phyloP scores from a whole-genome alignment of 2,113 vertebrate genomes.

The Psettodes erumei region DNA sequence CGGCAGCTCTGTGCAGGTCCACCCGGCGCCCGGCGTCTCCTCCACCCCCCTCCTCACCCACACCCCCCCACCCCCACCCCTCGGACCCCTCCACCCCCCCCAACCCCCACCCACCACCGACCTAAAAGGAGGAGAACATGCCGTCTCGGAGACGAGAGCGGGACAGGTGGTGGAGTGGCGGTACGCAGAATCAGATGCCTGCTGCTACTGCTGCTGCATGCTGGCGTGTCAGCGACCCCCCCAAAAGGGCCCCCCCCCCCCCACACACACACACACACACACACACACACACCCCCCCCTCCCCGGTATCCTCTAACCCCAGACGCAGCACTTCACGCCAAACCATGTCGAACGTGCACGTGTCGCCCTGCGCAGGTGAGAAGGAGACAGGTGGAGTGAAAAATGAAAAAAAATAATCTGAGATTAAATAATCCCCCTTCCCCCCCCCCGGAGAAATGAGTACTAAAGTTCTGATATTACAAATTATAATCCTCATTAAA shows the following conservation, averaged over 20 bases:
- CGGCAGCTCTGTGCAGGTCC: constrained; percentile 42
- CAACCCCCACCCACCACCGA: constrained; percentile 62
- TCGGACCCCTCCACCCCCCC: constrained; percentile 59
- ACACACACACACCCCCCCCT: too few relatives aligned
- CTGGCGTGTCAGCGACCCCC: constrained; percentile 61
- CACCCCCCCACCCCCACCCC: constrained; percentile 43
- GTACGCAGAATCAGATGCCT: constrained; percentile 74
- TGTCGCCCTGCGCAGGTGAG: constrained; percentile 7
- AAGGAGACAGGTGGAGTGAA: constrained; percentile 1
- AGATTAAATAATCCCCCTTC: too few relatives aligned
- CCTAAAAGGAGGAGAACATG: constrained; percentile 89
- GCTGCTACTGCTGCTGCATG: constrained; percentile 35
- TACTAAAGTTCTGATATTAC: too few relatives aligned
- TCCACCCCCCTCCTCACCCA: background rate
- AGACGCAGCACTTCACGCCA: constrained; percentile 74
- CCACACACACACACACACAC: too few relatives aligned
- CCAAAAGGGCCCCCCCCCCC: too few relatives aligned
- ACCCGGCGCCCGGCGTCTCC: too few relatives aligned
- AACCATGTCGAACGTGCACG: too few relatives aligned
- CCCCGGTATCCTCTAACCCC: constrained; percentile 75
- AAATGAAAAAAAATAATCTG: too few relatives aligned
- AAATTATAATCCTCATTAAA: too few relatives aligned
- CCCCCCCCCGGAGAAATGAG: too few relatives aligned
- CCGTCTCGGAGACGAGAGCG: constrained; percentile 82
- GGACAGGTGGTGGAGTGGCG: constrained; percentile 87